Evolutionary conservation across 2,888 invertebrate genomes (phyloP).

Genomic region (Gortyna flavago): DNA sequence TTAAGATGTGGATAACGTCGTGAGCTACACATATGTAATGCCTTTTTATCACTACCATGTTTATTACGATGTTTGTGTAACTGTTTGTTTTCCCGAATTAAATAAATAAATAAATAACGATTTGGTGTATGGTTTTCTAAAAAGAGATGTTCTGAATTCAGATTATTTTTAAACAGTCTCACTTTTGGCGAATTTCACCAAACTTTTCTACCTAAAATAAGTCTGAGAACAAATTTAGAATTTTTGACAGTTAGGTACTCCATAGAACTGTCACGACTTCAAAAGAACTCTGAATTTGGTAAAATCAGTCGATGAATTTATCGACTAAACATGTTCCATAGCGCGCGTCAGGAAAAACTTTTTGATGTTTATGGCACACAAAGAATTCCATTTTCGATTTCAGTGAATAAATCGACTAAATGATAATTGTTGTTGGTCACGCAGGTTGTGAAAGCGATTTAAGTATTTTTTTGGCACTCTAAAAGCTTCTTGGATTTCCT

Average conservation of each 20-base stretch:
- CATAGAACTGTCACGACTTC: background rate
- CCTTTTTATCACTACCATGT: too few species aligned
- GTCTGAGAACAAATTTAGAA: too few species aligned
- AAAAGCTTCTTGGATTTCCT: background rate
- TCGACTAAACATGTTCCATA: conserved; percentile 11
- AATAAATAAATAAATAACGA: too few species aligned
- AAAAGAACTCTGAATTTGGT: background rate
- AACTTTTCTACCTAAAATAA: too few species aligned
- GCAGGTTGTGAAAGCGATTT: conserved; percentile 11
- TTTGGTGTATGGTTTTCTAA: background rate
- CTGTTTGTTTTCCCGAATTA: too few species aligned
- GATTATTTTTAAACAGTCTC: background rate
- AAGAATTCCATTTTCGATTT: conserved; percentile 19
- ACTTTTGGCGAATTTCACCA: background rate
- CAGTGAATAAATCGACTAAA: conserved; percentile 29
- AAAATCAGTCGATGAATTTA: conserved; percentile 2
- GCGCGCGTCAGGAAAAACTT: background rate
- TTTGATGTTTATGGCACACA: conserved; percentile 1
- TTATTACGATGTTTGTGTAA: too few species aligned
- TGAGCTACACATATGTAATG: too few species aligned
- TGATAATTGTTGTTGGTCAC: conserved; percentile 40
- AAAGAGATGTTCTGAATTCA: background rate
- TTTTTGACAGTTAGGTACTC: background rate
- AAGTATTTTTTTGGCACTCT: conserved; percentile 7
- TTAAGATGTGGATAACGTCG: too few species aligned